These are phyloP conservation scores for Iguana delicatissima DNA, from an alignment of 2,797 vertebrate genomes.

Conservation along the genomic window DNA sequence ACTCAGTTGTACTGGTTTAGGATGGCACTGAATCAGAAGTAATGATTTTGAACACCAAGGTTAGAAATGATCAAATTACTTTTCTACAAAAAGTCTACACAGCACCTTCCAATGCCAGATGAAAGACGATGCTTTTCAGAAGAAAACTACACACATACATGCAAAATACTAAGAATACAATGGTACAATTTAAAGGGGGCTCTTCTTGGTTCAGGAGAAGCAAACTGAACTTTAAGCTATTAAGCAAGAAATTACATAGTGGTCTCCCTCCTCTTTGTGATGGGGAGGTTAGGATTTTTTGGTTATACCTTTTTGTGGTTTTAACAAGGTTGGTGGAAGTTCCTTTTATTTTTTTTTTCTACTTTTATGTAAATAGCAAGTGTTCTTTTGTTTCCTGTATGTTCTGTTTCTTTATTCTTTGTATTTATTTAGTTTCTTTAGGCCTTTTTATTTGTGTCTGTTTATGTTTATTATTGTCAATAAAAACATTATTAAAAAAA, in stretches of 20 bases:
- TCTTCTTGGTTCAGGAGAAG: background rate
- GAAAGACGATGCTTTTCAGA: slow-evolving; percentile 9
- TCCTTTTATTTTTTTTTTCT: too few species aligned
- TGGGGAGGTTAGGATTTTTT: too few species aligned
- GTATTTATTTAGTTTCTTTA: too few species aligned
- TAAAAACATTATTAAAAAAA: too few species aligned
- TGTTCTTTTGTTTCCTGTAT: too few species aligned
- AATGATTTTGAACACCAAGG: background rate
- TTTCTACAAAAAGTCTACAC: background rate
- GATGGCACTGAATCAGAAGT: background rate
- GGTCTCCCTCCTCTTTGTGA: background rate
- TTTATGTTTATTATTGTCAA: too few species aligned
- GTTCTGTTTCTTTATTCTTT: too few species aligned
- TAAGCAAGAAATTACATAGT: background rate
- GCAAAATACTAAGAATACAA: background rate
- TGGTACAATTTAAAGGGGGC: background rate
- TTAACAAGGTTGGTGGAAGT: too few species aligned
- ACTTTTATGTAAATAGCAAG: too few species aligned
- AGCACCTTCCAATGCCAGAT: background rate
- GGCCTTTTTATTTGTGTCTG: too few species aligned
- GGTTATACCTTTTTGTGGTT: too few species aligned
- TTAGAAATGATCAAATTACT: background rate
- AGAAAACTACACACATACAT: background rate
- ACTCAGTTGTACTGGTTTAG: background rate
- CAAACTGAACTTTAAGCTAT: background rate